These are phyloP conservation scores for Aphis gossypii DNA, from an alignment of 1,140 invertebrate species.

Conservation along the genomic window DNA sequence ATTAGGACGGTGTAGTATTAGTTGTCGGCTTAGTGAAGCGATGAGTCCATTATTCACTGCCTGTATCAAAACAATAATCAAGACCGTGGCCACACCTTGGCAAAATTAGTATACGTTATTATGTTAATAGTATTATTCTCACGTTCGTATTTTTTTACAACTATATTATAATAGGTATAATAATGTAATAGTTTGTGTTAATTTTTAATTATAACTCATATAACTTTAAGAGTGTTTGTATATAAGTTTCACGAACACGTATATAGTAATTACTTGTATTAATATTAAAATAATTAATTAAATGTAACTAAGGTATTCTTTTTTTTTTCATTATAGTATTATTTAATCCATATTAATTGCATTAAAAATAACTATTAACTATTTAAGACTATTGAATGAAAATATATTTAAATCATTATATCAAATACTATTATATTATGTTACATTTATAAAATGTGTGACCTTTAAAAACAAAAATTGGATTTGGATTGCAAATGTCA, in stretches of 20 bases:
- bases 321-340: too few relatives aligned
- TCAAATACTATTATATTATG: background rate
- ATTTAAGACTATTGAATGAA: too few relatives aligned
- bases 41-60: background rate
- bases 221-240: background rate
- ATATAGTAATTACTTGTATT: too few relatives aligned
- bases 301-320: background rate
- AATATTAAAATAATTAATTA: background rate
- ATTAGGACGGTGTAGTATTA: background rate
- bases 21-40: background rate
- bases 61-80: background rate
- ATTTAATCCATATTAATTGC: background rate
- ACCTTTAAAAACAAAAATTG: background rate
- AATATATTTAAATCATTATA: background rate
- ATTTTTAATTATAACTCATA: background rate
- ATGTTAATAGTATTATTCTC: background rate
- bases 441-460: background rate
- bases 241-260: background rate
- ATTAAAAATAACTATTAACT: background rate
- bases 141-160: background rate
- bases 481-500: conserved; percentile 18
- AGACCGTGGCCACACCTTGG: background rate
- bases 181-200: background rate
- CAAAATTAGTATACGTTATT: background rate
- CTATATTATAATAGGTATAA: background rate